A percentile compares a stretch with the other conserved stretches of the same genome.
These are phyloP conservation scores for Dendrocincla fuliginosa DNA, from an alignment of 2,797 vertebrate species.

Conservation along the genomic window DNA sequence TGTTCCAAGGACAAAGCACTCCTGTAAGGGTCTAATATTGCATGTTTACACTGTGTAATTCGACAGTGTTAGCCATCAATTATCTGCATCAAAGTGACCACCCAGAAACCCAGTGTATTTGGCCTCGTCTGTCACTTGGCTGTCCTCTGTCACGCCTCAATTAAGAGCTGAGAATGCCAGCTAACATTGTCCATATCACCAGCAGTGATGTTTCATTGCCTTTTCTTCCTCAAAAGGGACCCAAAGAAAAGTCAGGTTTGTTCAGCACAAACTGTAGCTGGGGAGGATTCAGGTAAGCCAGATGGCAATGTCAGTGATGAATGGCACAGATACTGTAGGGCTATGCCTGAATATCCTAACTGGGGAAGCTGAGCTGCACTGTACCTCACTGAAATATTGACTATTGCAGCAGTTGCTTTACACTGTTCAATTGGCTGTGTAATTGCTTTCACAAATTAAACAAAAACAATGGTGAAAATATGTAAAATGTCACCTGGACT, in stretches of 20 bases:
- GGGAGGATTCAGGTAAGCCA: slow-evolving; percentile 67
- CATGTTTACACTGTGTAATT: background rate
- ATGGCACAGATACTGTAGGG: slow-evolving; percentile 24
- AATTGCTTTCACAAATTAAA: slow-evolving; percentile 63
- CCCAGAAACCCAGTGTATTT: slow-evolving; percentile 8
- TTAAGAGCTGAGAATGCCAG: background rate
- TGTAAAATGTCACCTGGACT: slow-evolving; percentile 55
- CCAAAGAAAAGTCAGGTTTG: slow-evolving; percentile 30
- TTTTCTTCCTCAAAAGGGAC: slow-evolving; percentile 10
- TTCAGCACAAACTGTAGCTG: slow-evolving; percentile 22
- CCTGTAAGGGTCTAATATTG: background rate
- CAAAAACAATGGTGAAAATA: slow-evolving; percentile 59
- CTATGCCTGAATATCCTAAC: slow-evolving; percentile 39
- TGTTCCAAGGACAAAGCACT: background rate
- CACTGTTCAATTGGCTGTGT: slow-evolving; percentile 68
- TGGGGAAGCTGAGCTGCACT: slow-evolving; percentile 9
- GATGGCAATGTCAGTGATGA: slow-evolving; percentile 64
- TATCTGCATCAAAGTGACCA: slow-evolving; percentile 6
- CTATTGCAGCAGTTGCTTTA: slow-evolving; percentile 58
- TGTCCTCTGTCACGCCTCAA: background rate
- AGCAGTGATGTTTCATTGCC: background rate
- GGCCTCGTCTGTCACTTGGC: background rate
- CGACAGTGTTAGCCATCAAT: background rate
- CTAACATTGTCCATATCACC: background rate
- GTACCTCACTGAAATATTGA: slow-evolving; percentile 46